These are phyloP conservation scores for Macaca nemestrina DNA, from an alignment of 2,113 vertebrate genomes.

Conservation along the genomic window DNA sequence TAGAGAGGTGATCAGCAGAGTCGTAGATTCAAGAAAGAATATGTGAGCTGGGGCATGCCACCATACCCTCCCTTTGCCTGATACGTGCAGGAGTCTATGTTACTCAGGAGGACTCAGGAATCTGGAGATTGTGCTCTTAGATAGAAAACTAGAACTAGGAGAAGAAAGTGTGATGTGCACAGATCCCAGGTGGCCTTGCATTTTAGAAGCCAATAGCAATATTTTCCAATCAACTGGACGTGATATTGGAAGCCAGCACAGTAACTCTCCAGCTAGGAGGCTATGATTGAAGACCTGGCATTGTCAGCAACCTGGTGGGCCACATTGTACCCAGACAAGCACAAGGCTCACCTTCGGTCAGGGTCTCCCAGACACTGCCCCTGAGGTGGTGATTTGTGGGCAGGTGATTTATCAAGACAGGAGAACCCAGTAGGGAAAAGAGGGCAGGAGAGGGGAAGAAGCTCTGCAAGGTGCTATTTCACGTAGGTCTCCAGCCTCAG, in stretches of 20 bases:
- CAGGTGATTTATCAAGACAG: background rate
- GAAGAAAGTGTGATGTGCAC: background rate
- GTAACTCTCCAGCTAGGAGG: background rate
- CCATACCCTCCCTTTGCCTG: background rate
- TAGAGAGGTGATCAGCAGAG: background rate
- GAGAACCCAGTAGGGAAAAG: background rate
- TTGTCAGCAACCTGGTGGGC: background rate
- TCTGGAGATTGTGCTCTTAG: background rate
- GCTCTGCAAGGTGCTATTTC: background rate
- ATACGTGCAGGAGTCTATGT: background rate
- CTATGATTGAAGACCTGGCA: background rate
- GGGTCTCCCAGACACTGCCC: background rate
- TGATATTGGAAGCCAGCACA: background rate
- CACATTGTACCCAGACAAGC: background rate
- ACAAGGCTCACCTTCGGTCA: background rate
- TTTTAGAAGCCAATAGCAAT: background rate
- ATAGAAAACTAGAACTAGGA: background rate
- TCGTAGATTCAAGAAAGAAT: background rate
- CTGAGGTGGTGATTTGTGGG: background rate
- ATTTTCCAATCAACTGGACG: background rate
- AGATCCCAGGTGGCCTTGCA: background rate
- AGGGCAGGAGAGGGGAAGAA: background rate
- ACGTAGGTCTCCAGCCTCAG: background rate
- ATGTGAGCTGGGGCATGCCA: fast-evolving
- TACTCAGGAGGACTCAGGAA: background rate